A percentile compares a stretch with the other conserved stretches of the same genome.
These are phyloP conservation scores for Muntiacus reevesi DNA, from an alignment of 2,113 vertebrate species.

Conservation along the genomic window DNA sequence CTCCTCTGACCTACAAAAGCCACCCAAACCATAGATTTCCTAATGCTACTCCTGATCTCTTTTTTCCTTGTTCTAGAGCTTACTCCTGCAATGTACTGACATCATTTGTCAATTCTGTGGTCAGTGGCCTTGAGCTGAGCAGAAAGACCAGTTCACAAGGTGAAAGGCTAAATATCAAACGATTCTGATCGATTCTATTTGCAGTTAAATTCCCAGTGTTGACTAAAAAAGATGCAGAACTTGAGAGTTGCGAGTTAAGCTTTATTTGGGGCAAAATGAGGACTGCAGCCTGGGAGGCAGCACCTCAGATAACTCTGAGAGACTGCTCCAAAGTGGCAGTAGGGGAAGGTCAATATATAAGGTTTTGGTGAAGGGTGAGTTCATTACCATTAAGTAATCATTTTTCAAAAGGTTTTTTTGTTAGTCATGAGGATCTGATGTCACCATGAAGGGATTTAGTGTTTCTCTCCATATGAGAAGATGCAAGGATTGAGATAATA, in stretches of 20 bases:
- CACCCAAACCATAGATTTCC: background rate
- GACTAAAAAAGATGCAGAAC: background rate
- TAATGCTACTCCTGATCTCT: background rate
- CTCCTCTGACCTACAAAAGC: background rate
- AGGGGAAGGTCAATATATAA: background rate
- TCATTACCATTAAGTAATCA: background rate
- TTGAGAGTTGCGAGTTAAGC: background rate
- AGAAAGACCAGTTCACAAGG: background rate
- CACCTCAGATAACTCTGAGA: background rate
- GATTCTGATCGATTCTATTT: background rate
- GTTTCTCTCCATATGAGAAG: background rate
- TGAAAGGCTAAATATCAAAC: background rate
- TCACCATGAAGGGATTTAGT: background rate
- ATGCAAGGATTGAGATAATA: background rate
- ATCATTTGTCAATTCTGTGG: background rate
- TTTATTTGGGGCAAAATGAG: background rate
- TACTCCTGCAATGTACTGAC: background rate
- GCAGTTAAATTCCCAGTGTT: background rate
- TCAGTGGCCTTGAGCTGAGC: background rate
- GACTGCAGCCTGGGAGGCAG: background rate
- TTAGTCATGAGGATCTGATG: background rate
- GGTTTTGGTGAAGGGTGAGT: background rate
- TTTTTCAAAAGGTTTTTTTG: background rate
- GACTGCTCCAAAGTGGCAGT: background rate
- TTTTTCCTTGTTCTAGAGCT: background rate